Evolutionary conservation across 1,140 invertebrate genomes (phyloP).

Genomic region (Micrasema longulum): DNA sequence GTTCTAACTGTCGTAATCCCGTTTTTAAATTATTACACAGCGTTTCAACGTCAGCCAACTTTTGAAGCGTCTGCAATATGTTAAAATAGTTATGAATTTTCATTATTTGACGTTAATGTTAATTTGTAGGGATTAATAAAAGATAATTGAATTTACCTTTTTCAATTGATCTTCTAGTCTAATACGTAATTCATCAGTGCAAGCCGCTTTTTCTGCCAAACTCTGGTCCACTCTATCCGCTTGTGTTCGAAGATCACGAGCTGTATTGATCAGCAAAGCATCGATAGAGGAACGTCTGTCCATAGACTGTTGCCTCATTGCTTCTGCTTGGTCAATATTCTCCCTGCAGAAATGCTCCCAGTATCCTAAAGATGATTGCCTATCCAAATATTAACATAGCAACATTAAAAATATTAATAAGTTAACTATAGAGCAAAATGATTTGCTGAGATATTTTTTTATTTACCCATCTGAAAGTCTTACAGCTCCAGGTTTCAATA

Average conservation of each 20-base stretch:
- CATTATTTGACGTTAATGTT: too few species aligned
- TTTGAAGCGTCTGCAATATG: conserved; percentile 69
- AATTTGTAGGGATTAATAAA: too few species aligned
- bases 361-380: conserved; percentile 76
- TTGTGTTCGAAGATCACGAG: conserved; percentile 78
- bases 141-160: conserved; percentile 62
- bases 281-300: conserved; percentile 74
- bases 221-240: conserved; percentile 78
- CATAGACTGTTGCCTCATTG: conserved; percentile 73
- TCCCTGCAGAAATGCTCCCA: conserved; percentile 80
- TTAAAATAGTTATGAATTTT: background rate
- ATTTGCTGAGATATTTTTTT: background rate
- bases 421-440: background rate
- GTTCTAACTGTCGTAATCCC: conserved; percentile 74
- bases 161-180: conserved; percentile 76
- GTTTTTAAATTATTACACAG: conserved; percentile 47
- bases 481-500: conserved; percentile 78
- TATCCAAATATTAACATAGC: conserved; percentile 49
- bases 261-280: conserved; percentile 72
- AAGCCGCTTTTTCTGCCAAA: conserved; percentile 73
- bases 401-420: background rate
- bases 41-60: conserved; percentile 76
- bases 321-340: conserved; percentile 72
- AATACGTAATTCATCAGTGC: conserved; percentile 74
- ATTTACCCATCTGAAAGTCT: conserved; percentile 74